Evolutionary conservation across 2,797 vertebrate genomes (phyloP), one percentile per base, ranked within the genome.

Genomic region (Karalla daura): DNA sequence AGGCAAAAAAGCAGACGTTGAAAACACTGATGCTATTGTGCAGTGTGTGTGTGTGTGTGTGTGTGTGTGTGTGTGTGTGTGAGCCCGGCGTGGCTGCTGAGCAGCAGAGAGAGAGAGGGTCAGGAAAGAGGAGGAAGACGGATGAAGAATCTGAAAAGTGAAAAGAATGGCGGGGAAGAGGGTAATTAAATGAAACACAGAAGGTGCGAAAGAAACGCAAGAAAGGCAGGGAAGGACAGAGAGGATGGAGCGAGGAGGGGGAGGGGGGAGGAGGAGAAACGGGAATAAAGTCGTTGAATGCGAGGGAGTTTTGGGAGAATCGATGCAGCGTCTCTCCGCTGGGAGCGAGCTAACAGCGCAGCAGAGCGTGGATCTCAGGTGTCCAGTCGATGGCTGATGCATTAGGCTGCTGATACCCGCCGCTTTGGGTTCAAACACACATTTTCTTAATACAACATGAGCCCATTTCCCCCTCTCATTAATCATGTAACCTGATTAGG

Each of bases 381-480:
- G 91, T 94, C 93, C 90, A 92, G 93, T 94, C 92, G 88, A 94
- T 94, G 93, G 91, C 92, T 93, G 93, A 93, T 94, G 93, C 93
- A 94, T 94, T 93, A 94, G 91, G 80, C 89, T 81, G 86, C 91
- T 88, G 89, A 91, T 91, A 85, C 84, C 72, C 79, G 43, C 89
- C 44, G 88, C 92, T 94, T 93, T 92, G 92, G 92, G 91, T 94
- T 94, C 92, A 95, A 93, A 95, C 92, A 94, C 92, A 92, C 93
- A 92, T 93, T 94, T 94, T 94, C 93, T 93, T 94, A 92, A 93
- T 94, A 95, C 92, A 94, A 92, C 93, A 94, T 86, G 90, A 93
- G 88, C 91, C 91, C 89, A 92, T 93, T 93, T 93, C 93, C 93
- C 91, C 75, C 84, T 79, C 84, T 94, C 94, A 93, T 94, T 93